Evolutionary conservation across 2,113 vertebrate genomes (phyloP).

Genomic region (Poeciliopsis prolifica): DNA sequence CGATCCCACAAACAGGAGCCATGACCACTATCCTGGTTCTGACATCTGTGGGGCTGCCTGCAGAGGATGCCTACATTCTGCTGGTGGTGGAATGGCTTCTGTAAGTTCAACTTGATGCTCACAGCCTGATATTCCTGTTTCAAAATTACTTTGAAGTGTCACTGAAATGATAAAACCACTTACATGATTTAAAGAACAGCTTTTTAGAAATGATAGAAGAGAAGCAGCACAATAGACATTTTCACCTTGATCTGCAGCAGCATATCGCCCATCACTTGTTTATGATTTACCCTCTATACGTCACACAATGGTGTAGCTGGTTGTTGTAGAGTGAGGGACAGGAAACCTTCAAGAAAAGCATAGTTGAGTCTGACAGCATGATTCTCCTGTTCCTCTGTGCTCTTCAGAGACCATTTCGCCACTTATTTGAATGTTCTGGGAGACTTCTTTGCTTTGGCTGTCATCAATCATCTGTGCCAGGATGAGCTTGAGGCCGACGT

Average conservation of each 20-base stretch:
- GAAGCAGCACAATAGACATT: not conserved
- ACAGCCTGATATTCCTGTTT: no score
- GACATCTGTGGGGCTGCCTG: constrained; percentile 1
- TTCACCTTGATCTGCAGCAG: not conserved
- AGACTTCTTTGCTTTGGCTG: not conserved
- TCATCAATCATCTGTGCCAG: not conserved
- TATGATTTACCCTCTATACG: no score
- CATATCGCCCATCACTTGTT: no score
- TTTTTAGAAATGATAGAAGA: no score
- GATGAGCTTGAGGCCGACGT: no score
- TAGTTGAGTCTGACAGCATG: not conserved
- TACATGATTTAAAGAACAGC: no score
- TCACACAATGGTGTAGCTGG: no score
- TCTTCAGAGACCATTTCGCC: not conserved
- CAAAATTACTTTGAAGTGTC: no score
- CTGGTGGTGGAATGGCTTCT: constrained; percentile 25
- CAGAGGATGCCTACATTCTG: not conserved
- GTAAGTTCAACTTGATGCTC: not conserved
- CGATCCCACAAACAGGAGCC: constrained; percentile 12
- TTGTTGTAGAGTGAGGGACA: no score
- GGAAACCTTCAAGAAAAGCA: no score
- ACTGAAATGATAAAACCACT: no score
- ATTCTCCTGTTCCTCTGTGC: not conserved
- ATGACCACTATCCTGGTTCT: constrained; percentile 20
- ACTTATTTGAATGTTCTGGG: not conserved